Evolutionary conservation across 1,140 invertebrate species (phyloP).

Genomic region (Drosophila trapezifrons): DNA sequence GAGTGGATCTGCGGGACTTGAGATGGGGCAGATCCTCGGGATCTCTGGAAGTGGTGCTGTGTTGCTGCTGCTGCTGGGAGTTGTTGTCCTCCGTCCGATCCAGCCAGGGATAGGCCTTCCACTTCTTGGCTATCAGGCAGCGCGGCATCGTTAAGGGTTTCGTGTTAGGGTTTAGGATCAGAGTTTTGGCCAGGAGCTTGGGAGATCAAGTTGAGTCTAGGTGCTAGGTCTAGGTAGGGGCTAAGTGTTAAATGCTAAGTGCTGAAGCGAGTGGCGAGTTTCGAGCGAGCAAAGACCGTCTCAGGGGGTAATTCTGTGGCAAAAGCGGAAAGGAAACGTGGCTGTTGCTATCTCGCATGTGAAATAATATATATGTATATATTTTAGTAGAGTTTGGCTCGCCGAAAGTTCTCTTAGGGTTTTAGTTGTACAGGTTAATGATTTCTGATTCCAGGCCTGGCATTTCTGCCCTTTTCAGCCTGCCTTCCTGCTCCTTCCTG

Average conservation of each 20-base stretch:
- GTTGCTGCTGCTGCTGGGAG: slow-evolving; percentile 31
- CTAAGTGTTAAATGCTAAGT: slow-evolving; percentile 61
- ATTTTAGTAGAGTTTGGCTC: slow-evolving; percentile 67
- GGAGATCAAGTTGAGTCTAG: slow-evolving; percentile 38
- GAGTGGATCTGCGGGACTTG: slow-evolving; percentile 77
- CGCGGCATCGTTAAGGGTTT: slow-evolving; percentile 88
- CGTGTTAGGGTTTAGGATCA: slow-evolving; percentile 9
- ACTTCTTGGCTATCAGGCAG: slow-evolving; percentile 95
- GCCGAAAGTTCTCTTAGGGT: slow-evolving; percentile 67
- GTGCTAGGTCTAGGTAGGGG: slow-evolving; percentile 24
- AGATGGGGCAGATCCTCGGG: slow-evolving; percentile 56
- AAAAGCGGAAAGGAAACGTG: slow-evolving; percentile 81
- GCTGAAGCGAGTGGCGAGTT: slow-evolving; percentile 73
- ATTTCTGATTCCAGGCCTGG: slow-evolving; percentile 38
- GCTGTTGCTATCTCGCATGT: slow-evolving; percentile 74
- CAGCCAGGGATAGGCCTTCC: slow-evolving; percentile 93
- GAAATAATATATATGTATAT: slow-evolving; percentile 54
- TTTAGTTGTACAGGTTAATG: slow-evolving; percentile 59
- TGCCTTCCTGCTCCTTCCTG: not conserved
- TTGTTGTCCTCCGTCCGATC: slow-evolving; percentile 86
- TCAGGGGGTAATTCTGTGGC: slow-evolving; percentile 63
- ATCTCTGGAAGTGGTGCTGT: slow-evolving; percentile 55
- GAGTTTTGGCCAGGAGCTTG: slow-evolving; percentile 36
- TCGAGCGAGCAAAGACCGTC: slow-evolving; percentile 78
- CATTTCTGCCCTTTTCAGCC: slow-evolving; percentile 11